Base-by-base conservation (phyloP, 2,888 invertebrate species). In the Melikaiella ostensackeni region DNA sequence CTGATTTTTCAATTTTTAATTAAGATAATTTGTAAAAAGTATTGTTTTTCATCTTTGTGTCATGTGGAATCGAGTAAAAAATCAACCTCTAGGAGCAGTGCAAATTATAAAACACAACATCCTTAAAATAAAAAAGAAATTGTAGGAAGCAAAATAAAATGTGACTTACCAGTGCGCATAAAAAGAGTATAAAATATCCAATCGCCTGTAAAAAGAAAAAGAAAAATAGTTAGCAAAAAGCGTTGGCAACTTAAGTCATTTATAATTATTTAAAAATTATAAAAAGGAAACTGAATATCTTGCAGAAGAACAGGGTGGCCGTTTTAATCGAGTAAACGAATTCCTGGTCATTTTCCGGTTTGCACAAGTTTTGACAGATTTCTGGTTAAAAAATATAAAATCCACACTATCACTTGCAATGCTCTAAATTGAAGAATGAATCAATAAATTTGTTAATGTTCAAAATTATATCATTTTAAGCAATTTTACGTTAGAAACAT, bases 181-280 rank as follows among this genome's bases (percentile, higher is more conserved):
- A 50, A 50, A 70, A 30, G 70, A 70, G 19, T n/a, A 27, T 70
- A 50, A 70, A 50, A 70, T 50, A 50, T 50, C 70, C 50, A 8
- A 70, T n/a, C 50, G 70, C 70, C 70, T 70, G 70, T 2, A 70
- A 70, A n/a, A 13, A 27, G 8, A 50, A 46, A 50, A 30, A 50
- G n/a, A 33, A 70, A 70, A 19, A 66, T 16, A 5, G 30, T 70
- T 33, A 46, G 2, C 13, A 24, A 46, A 33, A 33, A 50, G 30
- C n/a, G 11, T 62, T 62, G 8, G 7, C 6, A 27, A 27, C 27
- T 16, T 27, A 59, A 59, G 27, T 11, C 13, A 27, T 59, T 50
- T 50, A 50, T 9, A 21, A 21, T 21, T 21, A 3, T 50, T 21
- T 50, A 21, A 50, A 50, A 24, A 27, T 24, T 59, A 27, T 13